Evolutionary conservation across 2,888 invertebrate species (phyloP).

Genomic region (Heliothis peltigera): DNA sequence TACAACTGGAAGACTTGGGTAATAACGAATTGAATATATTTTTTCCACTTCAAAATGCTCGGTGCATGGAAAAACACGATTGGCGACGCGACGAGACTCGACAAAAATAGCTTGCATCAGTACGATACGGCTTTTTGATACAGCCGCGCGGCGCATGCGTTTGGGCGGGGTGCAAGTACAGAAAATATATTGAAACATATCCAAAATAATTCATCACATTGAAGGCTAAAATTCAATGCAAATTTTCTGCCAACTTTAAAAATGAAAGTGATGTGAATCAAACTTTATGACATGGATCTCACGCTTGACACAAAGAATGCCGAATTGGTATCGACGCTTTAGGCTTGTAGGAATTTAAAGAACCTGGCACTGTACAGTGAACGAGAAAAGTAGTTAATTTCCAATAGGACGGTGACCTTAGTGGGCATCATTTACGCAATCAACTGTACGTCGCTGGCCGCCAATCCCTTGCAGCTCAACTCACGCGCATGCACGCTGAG

Average conservation of each 20-base stretch:
- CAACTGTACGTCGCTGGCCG: conserved; percentile 39
- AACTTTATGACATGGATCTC: neutral
- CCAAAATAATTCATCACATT: conserved; percentile 24
- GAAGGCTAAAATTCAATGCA: conserved; percentile 16
- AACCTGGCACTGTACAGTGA: neutral
- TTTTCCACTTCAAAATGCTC: conserved; percentile 33
- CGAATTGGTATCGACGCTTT: neutral
- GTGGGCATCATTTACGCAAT: conserved; percentile 25
- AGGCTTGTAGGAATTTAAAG: neutral
- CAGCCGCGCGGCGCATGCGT: conserved; percentile 50
- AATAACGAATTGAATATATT: conserved; percentile 29
- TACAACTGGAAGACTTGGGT: conserved; percentile 23
- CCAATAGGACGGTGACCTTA: conserved; percentile 13
- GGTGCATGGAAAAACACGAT: conserved; percentile 56
- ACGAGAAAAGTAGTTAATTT: conserved; percentile 5
- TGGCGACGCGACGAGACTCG: conserved; percentile 52
- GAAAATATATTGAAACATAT: conserved; percentile 43
- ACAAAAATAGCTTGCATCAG: conserved; percentile 66
- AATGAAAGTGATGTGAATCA: conserved; percentile 2
- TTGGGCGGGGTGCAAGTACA: conserved; percentile 52
- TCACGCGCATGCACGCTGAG: conserved; percentile 58
- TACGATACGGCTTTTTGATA: conserved; percentile 65
- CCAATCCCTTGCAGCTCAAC: conserved; percentile 45
- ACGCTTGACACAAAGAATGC: neutral
- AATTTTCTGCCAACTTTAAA: conserved; percentile 17